Conservation (phyloP, 2,888 invertebrate genomes). For the Craniophora ligustri region DNA sequence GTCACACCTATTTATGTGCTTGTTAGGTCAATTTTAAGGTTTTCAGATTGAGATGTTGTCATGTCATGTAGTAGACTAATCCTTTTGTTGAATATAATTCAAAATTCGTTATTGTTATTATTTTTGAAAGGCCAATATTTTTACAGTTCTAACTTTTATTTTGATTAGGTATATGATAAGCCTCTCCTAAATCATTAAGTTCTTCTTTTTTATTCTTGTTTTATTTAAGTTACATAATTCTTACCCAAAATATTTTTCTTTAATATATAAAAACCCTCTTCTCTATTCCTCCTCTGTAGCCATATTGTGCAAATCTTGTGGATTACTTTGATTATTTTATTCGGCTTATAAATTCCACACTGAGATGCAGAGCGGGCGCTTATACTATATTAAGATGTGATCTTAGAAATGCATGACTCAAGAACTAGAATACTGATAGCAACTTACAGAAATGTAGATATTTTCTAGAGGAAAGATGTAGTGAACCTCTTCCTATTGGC, state of each 20-base stretch:
- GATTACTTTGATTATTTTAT: not conserved
- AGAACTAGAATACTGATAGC: no score
- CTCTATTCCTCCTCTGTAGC: not conserved
- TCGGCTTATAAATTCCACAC: not conserved
- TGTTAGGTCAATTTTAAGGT: slow-evolving; percentile 26
- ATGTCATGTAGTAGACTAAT: not conserved
- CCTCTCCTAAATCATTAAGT: no score
- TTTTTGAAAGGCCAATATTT: no score
- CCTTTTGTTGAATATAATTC: not conserved
- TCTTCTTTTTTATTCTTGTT: not conserved
- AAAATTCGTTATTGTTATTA: no score
- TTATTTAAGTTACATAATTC: not conserved
- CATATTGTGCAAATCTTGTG: not conserved
- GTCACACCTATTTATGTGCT: slow-evolving; percentile 48
- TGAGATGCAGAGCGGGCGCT: not conserved
- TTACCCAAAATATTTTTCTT: no score
- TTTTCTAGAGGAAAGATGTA: not conserved
- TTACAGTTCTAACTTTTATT: no score
- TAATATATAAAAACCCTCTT: no score
- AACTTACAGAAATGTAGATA: not conserved
- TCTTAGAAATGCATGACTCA: not conserved
- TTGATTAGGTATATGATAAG: no score
- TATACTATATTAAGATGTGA: not conserved
- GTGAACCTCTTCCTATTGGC: not conserved
- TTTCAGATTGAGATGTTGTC: slow-evolving; percentile 20